A percentile compares a stretch with the other conserved stretches of the same genome.
Evolutionary conservation across 1,140 invertebrate species (phyloP).

Genomic region (Papilio machaon): DNA sequence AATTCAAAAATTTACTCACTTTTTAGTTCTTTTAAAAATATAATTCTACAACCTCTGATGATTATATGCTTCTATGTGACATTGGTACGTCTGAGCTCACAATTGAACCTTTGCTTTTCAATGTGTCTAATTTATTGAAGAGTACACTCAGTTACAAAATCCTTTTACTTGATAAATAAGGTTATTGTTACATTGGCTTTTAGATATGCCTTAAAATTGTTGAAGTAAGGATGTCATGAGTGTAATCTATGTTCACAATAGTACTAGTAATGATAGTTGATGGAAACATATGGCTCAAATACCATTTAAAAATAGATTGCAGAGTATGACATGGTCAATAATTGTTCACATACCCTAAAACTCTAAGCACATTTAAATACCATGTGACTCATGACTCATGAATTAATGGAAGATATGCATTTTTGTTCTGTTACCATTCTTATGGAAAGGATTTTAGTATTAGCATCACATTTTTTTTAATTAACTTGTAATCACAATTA

Average conservation of each 20-base stretch:
- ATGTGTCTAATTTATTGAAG: constrained; percentile 3
- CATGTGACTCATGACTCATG: background rate
- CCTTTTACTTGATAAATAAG: background rate
- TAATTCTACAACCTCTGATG: background rate
- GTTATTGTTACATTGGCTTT: constrained; percentile 31
- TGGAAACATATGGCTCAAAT: background rate
- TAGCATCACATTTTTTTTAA: background rate
- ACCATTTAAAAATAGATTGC: no score
- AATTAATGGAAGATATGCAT: background rate
- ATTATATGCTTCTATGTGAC: background rate
- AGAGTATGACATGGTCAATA: no score
- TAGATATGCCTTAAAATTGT: constrained; percentile 27
- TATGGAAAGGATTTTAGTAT: background rate
- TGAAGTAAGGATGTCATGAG: constrained; percentile 1
- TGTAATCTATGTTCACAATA: background rate
- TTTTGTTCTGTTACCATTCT: background rate
- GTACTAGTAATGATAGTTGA: background rate
- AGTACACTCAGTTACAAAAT: background rate
- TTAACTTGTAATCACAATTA: background rate
- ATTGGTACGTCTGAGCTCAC: background rate
- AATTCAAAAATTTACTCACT: background rate
- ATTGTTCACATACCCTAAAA: no score
- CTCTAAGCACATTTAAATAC: background rate
- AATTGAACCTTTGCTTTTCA: constrained; percentile 11
- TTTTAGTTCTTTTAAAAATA: background rate